phyloP scores from a whole-genome alignment of 1,140 invertebrate species.

The Saccostrea echinata region DNA sequence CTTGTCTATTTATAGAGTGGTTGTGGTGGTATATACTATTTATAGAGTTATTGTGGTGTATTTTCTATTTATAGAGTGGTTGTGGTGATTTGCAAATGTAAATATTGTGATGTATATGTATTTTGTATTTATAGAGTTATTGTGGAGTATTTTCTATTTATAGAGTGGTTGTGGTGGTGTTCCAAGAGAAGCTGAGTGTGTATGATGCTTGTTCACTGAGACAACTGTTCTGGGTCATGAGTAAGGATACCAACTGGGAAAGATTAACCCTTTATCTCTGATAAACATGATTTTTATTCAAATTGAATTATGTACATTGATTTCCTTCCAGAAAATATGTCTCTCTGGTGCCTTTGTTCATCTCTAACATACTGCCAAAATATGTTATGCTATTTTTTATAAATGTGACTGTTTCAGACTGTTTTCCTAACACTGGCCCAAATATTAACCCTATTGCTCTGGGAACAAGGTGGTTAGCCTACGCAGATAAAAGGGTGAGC shows the following conservation, averaged over 20 bases:
- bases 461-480: constrained; percentile 86
- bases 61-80: constrained; percentile 80
- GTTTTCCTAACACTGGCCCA: constrained; percentile 91
- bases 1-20: too few relatives aligned
- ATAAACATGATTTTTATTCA: too few relatives aligned
- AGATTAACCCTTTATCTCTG: too few relatives aligned
- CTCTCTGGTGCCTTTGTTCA: not conserved
- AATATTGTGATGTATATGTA: too few relatives aligned
- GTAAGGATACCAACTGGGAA: constrained; percentile 79
- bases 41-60: too few relatives aligned
- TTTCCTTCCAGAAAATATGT: too few relatives aligned
- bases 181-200: constrained; percentile 93
- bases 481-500: constrained; percentile 87
- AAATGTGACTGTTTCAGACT: constrained; percentile 79
- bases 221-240: constrained; percentile 91
- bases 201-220: constrained; percentile 94
- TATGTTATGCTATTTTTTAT: not conserved
- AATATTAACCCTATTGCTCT: constrained; percentile 93
- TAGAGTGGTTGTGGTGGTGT: constrained; percentile 89
- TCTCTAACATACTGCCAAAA: not conserved
- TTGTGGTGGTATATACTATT: too few relatives aligned
- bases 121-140: too few relatives aligned
- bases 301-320: too few relatives aligned
- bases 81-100: too few relatives aligned
- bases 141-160: not conserved